Evolutionary conservation across 2,888 invertebrate species (phyloP).

Genomic region (Papilio gigon): DNA sequence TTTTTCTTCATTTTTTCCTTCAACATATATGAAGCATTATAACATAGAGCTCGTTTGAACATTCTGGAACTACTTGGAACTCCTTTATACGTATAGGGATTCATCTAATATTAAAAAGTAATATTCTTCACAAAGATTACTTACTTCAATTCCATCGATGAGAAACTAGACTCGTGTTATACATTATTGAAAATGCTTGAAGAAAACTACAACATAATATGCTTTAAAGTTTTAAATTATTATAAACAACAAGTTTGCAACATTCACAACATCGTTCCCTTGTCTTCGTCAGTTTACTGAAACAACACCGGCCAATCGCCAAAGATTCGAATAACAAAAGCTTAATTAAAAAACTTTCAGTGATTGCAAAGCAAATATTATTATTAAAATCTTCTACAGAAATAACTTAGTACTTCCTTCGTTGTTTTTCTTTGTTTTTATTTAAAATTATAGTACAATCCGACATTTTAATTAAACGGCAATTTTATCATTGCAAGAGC

Average conservation of each 20-base stretch:
- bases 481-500: too few species aligned
- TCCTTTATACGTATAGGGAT: too few species aligned
- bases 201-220: neutral
- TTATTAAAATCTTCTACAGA: neutral
- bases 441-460: neutral
- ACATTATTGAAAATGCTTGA: neutral
- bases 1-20: too few species aligned
- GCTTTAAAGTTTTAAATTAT: neutral
- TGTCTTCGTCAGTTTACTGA: neutral
- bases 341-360: neutral
- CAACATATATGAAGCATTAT: too few species aligned
- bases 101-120: too few species aligned
- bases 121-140: too few species aligned
- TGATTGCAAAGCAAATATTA: neutral
- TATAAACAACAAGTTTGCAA: neutral
- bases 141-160: too few species aligned
- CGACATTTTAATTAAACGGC: neutral
- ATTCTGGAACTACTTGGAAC: too few species aligned
- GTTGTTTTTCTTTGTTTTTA: neutral
- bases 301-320: neutral
- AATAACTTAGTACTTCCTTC: neutral
- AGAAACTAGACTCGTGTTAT: too few species aligned
- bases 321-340: slow-evolving; percentile 1
- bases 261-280: neutral
- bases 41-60: too few species aligned